Base-by-base conservation (phyloP, 1,140 invertebrate species). In the Tenebrio molitor region DNA sequence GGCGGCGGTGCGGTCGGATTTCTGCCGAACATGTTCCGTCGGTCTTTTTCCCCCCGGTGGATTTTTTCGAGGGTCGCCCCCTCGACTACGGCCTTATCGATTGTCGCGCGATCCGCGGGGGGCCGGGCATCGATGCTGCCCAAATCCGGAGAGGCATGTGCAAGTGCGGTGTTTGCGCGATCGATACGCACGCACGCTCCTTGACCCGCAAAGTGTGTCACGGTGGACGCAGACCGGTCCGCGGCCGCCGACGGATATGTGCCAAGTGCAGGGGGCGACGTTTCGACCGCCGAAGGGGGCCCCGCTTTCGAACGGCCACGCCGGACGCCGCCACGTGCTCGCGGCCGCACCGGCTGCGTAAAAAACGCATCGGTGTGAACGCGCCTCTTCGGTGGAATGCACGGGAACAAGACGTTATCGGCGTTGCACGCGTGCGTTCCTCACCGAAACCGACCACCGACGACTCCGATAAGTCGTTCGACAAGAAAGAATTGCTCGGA, bases 121-220 rank as follows among this genome's bases (percentile, higher is more conserved):
- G 50, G 44, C 23, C 19, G n/a, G 7, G 44, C 21, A 50, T 50
- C 23, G 44, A 50, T 50, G 44, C 44, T 50, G 44, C 3, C 44
- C 44, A 17, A 50, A 50, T 50, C 44, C 44, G 15, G 19, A 17
- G 44, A 50, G n/a, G 19, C 44, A 21, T 50, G 44, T 50, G 23
- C 16, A 21, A 50, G 44, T 19, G 36, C n/a, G n/a, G n/a, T n/a
- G n/a, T n/a, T n/a, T 33, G 14, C 33, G 14, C 17, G 39, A 71
- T 71, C 69, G 69, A 71, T 71, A 71, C 62, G 42, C 34, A 71
- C 62, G 70, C 50, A 50, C 36, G 41, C 63, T 72, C 70, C 70
- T 72, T 72, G 70, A 72, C 63, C 63, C 33, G 70, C 44, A 50
- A 72, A 72, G 58, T 72, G 63, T 72, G 70, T 72, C 70, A 72